phyloP scores from a whole-genome alignment of 1,140 invertebrate species.

The Procambarus clarkii region DNA sequence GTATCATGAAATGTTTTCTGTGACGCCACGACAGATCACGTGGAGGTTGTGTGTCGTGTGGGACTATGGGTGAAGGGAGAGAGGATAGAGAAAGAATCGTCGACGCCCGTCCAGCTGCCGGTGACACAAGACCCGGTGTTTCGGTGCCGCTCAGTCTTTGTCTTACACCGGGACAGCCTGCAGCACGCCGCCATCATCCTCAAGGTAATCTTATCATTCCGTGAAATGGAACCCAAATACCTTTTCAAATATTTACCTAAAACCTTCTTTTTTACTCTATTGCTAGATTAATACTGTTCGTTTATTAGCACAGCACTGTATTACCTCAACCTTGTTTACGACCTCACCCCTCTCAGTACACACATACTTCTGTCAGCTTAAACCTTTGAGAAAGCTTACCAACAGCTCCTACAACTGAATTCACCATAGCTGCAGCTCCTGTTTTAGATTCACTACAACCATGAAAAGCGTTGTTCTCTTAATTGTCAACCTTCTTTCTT shows the following conservation, averaged over 20 bases:
- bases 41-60: conserved; percentile 55
- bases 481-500: neutral
- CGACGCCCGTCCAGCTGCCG: conserved; percentile 40
- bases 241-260: no score
- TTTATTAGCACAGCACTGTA: neutral
- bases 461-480: neutral
- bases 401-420: no score
- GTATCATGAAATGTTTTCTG: neutral
- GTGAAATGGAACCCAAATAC: no score
- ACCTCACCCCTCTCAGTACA: no score
- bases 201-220: conserved; percentile 20
- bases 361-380: no score
- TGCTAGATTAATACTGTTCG: no score
- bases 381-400: no score
- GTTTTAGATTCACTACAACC: no score
- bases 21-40: conserved; percentile 23
- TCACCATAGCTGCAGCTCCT: no score
- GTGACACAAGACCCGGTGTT: conserved; percentile 55
- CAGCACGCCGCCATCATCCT: conserved; percentile 55
- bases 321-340: no score
- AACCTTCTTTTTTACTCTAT: no score
- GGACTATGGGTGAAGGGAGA: conserved; percentile 57
- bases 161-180: conserved; percentile 30
- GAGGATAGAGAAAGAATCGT: conserved; percentile 17
- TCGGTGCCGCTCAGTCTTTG: conserved; percentile 31